Conservation (phyloP, 2,888 invertebrate species). For the Hylaea fasciaria region DNA sequence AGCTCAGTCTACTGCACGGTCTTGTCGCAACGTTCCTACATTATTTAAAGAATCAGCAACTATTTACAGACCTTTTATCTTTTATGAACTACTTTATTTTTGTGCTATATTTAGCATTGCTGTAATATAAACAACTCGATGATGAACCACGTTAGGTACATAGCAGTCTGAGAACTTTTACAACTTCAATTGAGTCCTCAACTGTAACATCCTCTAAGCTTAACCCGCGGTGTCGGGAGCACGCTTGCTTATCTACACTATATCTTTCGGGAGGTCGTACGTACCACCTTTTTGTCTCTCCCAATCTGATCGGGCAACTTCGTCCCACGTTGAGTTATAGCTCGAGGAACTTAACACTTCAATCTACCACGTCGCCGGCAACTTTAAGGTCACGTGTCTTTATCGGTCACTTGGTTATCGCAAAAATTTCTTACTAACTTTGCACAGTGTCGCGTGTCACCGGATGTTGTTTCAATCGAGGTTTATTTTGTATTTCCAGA, state of each 20-base stretch:
- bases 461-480: slow-evolving; percentile 42
- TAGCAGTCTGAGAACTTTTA: slow-evolving; percentile 25
- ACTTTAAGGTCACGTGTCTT: slow-evolving; percentile 59
- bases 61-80: slow-evolving; percentile 25
- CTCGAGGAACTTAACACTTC: slow-evolving; percentile 65
- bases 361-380: slow-evolving; percentile 53
- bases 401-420: slow-evolving; percentile 54
- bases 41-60: slow-evolving; percentile 30
- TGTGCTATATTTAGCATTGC: background rate
- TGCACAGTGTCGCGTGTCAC: slow-evolving; percentile 6
- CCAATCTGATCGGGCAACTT: slow-evolving; percentile 73
- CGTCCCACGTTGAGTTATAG: slow-evolving; percentile 63
- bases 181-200: slow-evolving; percentile 30
- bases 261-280: slow-evolving; percentile 64
- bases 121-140: background rate
- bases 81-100: slow-evolving; percentile 22
- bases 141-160: too few species aligned
- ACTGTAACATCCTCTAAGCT: slow-evolving; percentile 52
- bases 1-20: slow-evolving; percentile 30
- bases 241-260: slow-evolving; percentile 67
- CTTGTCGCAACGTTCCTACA: slow-evolving; percentile 28
- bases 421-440: slow-evolving; percentile 46
- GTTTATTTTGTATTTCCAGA: background rate
- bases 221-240: slow-evolving; percentile 55
- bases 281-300: slow-evolving; percentile 60